Conservation (phyloP, 2,113 vertebrate genomes). For the Notothenia coriiceps region DNA sequence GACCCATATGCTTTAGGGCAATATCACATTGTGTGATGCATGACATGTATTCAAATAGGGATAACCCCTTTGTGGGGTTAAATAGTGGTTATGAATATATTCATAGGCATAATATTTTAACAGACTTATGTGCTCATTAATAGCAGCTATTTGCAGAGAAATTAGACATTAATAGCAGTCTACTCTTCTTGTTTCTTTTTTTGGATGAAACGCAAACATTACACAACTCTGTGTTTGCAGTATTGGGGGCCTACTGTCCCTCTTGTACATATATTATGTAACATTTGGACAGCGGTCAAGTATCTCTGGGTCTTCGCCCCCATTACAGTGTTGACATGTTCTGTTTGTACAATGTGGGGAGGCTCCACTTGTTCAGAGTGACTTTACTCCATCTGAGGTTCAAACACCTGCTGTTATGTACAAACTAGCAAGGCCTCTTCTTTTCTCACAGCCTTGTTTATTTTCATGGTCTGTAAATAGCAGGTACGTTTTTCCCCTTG, state of each 20-base stretch:
- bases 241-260: constrained; percentile 48
- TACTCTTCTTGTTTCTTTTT: constrained; percentile 14
- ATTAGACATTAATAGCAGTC: neutral
- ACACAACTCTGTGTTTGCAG: constrained; percentile 36
- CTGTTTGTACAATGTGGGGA: neutral
- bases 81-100: neutral
- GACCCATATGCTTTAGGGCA: constrained; percentile 30
- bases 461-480: constrained; percentile 60
- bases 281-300: constrained; percentile 69
- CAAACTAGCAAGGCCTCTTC: constrained; percentile 41
- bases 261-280: constrained; percentile 67
- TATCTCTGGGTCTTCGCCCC: constrained; percentile 72
- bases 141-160: no score
- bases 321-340: constrained; percentile 70
- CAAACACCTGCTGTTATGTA: constrained; percentile 69
- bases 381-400: constrained; percentile 68
- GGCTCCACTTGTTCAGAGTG: neutral
- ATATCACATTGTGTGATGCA: neutral
- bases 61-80: neutral
- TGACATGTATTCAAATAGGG: neutral
- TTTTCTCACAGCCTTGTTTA: constrained; percentile 61
- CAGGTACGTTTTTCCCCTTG: constrained; percentile 22
- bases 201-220: constrained; percentile 13
- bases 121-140: no score
- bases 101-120: neutral